Base-by-base conservation (phyloP, 2,888 invertebrate species). In the Tyria jacobaeae region DNA sequence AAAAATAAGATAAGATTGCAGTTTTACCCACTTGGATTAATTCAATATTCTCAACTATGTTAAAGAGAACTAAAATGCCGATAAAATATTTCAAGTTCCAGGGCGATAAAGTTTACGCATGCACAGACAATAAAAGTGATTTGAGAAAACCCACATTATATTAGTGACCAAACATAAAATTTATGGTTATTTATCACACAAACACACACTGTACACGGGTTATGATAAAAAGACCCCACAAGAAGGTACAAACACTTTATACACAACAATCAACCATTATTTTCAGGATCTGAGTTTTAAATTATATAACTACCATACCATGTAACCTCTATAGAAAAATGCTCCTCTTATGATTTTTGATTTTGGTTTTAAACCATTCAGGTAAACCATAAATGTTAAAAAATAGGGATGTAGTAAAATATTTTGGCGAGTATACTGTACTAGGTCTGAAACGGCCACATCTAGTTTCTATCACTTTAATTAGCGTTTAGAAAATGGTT, bases 91-190 rank as follows among this genome's bases (percentile, higher is more conserved):
- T 41, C 7, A 50, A 31, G n/a, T 31, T 31, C 24, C 10, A 7
- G 21, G 44, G 49, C 61, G 61, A 60, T 56, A 57, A 66, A 47
- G 52, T 59, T 62, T 47, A 69, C 49, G 62, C 87, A 86, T 85
- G 84, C 84, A 81, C 60, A 72, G 61, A 63, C 61, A 75, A 57
- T 70, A 75, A 66, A 74, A 67, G 71, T 71, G 66, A 68, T 57
- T 73, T 55, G 62, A 68, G 34, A 47, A 75, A 68, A 71, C 68
- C 77, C 80, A 76, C 66, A 79, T 63, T 69, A 67, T 78, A 86
- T 88, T 89, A 89, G 89, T 87, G 78, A 88, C 83, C 84, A 72
- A 77, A 82, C 54, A 84, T 65, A 78, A 75, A 75, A 74, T 71
- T 78, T 39, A 74, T 68, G 72, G 76, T 83, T 86, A 83, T 80